Percentiles rank a stretch among this genome's conserved stretches.
Evolutionary conservation across 2,888 invertebrate species (phyloP).

Genomic region (Synanthedon tipuliformis): DNA sequence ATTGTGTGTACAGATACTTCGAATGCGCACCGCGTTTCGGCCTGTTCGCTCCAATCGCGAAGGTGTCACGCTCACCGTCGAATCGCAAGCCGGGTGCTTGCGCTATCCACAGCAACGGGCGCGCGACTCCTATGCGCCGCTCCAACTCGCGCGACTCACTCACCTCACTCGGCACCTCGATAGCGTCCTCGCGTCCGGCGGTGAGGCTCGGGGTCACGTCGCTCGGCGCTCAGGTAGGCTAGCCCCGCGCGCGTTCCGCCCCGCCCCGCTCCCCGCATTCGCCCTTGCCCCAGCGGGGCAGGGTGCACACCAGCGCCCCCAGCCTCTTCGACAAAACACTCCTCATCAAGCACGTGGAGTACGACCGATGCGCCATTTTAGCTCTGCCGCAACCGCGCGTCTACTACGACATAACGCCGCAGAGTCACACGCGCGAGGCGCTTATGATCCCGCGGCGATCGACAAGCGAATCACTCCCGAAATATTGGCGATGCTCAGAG

Average conservation of each 20-base stretch:
- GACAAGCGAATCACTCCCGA: conserved; percentile 52
- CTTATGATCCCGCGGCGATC: conserved; percentile 45
- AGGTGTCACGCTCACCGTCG: conserved; percentile 88
- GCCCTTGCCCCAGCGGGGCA: conserved; percentile 34
- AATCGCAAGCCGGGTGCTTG: conserved; percentile 74
- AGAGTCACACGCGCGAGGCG: conserved; percentile 25
- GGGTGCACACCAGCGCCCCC: conserved; percentile 15
- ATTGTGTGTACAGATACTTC: conserved; percentile 81
- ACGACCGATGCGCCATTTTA: conserved; percentile 58
- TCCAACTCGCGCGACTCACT: conserved; percentile 91
- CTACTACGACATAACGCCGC: conserved; percentile 47
- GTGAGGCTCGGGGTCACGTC: conserved; percentile 82
- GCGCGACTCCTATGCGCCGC: conserved; percentile 71
- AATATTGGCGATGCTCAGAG: conserved; percentile 61
- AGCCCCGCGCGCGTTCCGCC: conserved; percentile 65
- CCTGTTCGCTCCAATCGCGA: conserved; percentile 91
- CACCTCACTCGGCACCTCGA: conserved; percentile 73
- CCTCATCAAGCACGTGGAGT: conserved; percentile 51
- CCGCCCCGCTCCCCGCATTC: conserved; percentile 30
- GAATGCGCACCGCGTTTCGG: conserved; percentile 91
- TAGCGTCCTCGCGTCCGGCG: conserved; percentile 72
- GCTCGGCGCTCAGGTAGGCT: conserved; percentile 74
- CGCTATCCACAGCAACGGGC: conserved; percentile 73
- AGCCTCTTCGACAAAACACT: conserved; percentile 55
- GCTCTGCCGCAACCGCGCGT: conserved; percentile 55